A percentile compares a stretch with the other conserved stretches of the same genome.
These are phyloP conservation scores for Pipistrellus pipistrellus DNA, from an alignment of 2,797 vertebrate genomes.

Conservation along the genomic window DNA sequence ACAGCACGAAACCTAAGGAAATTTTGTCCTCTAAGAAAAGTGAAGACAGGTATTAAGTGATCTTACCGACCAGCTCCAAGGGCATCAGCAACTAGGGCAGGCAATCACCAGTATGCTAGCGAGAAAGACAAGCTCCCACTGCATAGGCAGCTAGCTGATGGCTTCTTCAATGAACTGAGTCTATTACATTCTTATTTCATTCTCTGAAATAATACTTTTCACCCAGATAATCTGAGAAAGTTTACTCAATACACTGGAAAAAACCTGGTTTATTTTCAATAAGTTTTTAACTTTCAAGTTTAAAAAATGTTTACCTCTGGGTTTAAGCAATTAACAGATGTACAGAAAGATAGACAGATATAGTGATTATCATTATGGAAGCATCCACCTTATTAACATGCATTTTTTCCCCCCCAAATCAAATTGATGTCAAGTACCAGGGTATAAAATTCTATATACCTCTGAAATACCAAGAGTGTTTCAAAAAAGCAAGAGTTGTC, in stretches of 20 bases:
- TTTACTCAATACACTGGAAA: background rate
- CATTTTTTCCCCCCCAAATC: background rate
- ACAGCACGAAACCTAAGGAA: background rate
- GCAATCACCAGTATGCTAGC: background rate
- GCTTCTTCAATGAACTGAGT: background rate
- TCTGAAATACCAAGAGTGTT: background rate
- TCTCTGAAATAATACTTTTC: background rate
- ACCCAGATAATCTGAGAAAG: background rate
- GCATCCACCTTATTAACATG: background rate
- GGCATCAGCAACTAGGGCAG: background rate
- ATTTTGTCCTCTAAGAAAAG: background rate
- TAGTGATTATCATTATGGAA: background rate
- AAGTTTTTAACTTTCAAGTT: slow-evolving; percentile 3
- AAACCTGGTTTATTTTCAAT: slow-evolving; percentile 33
- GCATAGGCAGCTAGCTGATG: background rate
- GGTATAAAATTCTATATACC: background rate
- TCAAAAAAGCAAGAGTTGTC: background rate
- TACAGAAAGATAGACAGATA: background rate
- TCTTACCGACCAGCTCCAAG: no score
- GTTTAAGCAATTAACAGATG: background rate
- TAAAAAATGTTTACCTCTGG: background rate
- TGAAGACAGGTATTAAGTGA: background rate
- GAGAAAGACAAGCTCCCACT: background rate
- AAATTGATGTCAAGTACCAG: background rate
- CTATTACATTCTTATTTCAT: background rate